Evolutionary conservation across 2,888 invertebrate genomes (phyloP).

Genomic region (Amphipyra tragopoginis): DNA sequence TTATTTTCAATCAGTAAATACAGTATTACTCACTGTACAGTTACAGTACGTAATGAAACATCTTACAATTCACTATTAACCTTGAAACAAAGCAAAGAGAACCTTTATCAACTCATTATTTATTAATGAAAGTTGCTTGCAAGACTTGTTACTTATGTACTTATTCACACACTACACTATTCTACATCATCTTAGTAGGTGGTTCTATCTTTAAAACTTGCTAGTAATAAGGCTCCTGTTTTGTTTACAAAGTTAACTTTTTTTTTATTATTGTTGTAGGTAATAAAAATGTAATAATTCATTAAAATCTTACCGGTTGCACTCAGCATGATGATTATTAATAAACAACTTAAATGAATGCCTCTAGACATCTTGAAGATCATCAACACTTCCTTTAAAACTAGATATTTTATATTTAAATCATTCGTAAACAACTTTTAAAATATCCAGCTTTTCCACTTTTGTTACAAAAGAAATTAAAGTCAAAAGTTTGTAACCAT

Average conservation of each 20-base stretch:
- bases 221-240: not conserved
- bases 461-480: not conserved
- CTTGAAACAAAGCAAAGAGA: slow-evolving; percentile 52
- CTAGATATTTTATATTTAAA: slow-evolving; percentile 4
- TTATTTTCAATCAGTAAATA: too few species aligned
- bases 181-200: slow-evolving; percentile 1
- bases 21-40: too few species aligned
- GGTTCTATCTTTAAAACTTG: not conserved
- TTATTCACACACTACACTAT: slow-evolving; percentile 23
- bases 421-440: slow-evolving; percentile 18
- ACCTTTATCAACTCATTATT: slow-evolving; percentile 26
- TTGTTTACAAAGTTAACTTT: too few species aligned
- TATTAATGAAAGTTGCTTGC: slow-evolving; percentile 49
- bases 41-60: too few species aligned
- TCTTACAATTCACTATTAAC: slow-evolving; percentile 34
- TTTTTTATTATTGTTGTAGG: too few species aligned
- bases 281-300: too few species aligned
- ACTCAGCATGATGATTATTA: slow-evolving; percentile 66
- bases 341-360: slow-evolving; percentile 69
- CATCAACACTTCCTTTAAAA: slow-evolving; percentile 35
- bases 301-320: slow-evolving; percentile 71
- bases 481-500: slow-evolving; percentile 7
- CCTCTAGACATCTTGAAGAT: slow-evolving; percentile 69
- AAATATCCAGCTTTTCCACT: slow-evolving; percentile 29
- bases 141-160: slow-evolving; percentile 14